These are phyloP conservation scores for Lydus trimaculatus DNA, from an alignment of 2,888 invertebrate genomes.

Conservation along the genomic window DNA sequence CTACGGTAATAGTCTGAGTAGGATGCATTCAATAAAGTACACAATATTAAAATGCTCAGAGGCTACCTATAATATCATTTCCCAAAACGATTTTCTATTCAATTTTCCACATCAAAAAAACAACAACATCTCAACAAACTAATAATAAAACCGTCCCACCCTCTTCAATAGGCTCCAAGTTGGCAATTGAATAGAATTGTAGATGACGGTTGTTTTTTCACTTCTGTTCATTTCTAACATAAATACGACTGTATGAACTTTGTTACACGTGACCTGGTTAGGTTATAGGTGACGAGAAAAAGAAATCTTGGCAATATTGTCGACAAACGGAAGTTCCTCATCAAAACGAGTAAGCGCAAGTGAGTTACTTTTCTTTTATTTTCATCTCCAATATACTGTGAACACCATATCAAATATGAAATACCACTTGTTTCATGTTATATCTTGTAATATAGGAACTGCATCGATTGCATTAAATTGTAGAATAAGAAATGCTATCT, in stretches of 20 bases:
- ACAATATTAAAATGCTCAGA: conserved; percentile 1
- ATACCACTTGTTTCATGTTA: conserved; percentile 11
- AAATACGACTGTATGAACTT: conserved; percentile 19
- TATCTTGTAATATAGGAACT: background rate
- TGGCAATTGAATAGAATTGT: conserved; percentile 19
- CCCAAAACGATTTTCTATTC: background rate
- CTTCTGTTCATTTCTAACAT: background rate
- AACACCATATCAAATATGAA: conserved; percentile 17
- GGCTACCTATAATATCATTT: background rate
- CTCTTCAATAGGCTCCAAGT: background rate
- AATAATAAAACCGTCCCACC: conserved; percentile 1
- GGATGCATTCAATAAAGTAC: background rate
- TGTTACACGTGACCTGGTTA: conserved; percentile 15
- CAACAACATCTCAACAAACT: background rate
- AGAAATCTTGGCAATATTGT: conserved; percentile 21
- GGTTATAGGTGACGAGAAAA: conserved; percentile 14
- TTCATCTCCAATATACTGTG: background rate
- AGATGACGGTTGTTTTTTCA: background rate
- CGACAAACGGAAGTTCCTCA: conserved; percentile 7
- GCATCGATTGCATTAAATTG: conserved; percentile 23
- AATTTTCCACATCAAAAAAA: background rate
- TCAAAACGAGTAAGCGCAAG: conserved; percentile 17
- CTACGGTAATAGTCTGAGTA: background rate
- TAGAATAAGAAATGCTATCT: conserved; percentile 15
- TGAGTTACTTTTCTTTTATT: conserved; percentile 22